A percentile compares a stretch with the other conserved stretches of the same genome.
Evolutionary conservation across 2,113 vertebrate genomes (phyloP).

Genomic region (Ictidomys tridecemlineatus): DNA sequence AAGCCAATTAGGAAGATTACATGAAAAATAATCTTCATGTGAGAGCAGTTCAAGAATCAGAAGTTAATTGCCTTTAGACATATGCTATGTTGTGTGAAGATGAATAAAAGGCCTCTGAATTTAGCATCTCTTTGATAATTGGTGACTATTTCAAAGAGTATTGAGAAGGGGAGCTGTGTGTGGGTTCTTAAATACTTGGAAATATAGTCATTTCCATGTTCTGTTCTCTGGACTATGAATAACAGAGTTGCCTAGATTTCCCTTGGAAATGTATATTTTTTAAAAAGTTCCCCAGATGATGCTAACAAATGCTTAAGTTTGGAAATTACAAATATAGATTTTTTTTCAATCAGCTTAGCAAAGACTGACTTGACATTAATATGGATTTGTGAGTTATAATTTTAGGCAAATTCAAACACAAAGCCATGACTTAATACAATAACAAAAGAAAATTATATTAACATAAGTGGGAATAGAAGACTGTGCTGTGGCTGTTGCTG

Average conservation of each 20-base stretch:
- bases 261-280: slow-evolving; percentile 47
- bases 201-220: slow-evolving; percentile 21
- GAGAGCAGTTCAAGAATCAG: slow-evolving; percentile 46
- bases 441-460: slow-evolving; percentile 23
- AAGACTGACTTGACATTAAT: background rate
- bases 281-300: slow-evolving; percentile 1
- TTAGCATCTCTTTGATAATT: background rate
- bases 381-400: slow-evolving; percentile 32
- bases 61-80: background rate
- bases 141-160: background rate
- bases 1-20: background rate
- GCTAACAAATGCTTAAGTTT: background rate
- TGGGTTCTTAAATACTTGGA: slow-evolving; percentile 11
- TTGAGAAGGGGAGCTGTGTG: background rate
- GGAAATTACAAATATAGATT: background rate
- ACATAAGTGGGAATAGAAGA: slow-evolving; percentile 17
- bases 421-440: background rate
- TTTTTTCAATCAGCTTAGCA: background rate
- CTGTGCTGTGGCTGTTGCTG: background rate
- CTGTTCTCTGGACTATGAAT: background rate
- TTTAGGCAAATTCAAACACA: background rate
- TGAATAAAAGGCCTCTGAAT: background rate
- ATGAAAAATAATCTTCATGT: slow-evolving; percentile 16
- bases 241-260: background rate
- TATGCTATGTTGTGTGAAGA: slow-evolving; percentile 22